Conservation (phyloP, 2,888 invertebrate species). For the Prosapia bicincta region DNA sequence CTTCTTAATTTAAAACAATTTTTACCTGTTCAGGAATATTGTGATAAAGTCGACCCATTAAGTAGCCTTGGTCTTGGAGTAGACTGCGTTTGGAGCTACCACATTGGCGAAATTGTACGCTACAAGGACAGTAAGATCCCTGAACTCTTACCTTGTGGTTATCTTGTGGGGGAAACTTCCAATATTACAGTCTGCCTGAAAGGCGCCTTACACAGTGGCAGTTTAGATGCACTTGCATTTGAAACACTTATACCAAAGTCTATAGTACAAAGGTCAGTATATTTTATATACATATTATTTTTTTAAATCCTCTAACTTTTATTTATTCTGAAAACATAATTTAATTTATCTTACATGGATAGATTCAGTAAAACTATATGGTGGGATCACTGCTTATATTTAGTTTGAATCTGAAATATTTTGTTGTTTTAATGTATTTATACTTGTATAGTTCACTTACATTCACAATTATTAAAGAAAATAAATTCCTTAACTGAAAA, state of each 20-base stretch:
- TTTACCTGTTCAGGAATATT: constrained; percentile 71
- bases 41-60: constrained; percentile 88
- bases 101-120: constrained; percentile 71
- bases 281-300: no score
- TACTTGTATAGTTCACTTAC: no score
- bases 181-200: constrained; percentile 52
- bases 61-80: constrained; percentile 77
- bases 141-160: constrained; percentile 89
- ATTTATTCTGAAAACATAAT: no score
- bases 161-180: constrained; percentile 71
- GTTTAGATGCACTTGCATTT: constrained; percentile 90
- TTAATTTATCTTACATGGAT: no score
- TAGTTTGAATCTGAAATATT: no score
- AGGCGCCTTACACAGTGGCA: constrained; percentile 73
- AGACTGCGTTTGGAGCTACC: constrained; percentile 91
- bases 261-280: constrained; percentile 74
- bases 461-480: no score
- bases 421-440: no score
- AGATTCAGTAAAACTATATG: no score
- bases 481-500: no score
- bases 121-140: constrained; percentile 58
- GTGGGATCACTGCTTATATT: no score
- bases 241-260: constrained; percentile 95
- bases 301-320: no score
- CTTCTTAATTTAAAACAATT: constrained; percentile 4